Conservation (phyloP, 2,797 vertebrate genomes). For the Thripadectes ignobilis region DNA sequence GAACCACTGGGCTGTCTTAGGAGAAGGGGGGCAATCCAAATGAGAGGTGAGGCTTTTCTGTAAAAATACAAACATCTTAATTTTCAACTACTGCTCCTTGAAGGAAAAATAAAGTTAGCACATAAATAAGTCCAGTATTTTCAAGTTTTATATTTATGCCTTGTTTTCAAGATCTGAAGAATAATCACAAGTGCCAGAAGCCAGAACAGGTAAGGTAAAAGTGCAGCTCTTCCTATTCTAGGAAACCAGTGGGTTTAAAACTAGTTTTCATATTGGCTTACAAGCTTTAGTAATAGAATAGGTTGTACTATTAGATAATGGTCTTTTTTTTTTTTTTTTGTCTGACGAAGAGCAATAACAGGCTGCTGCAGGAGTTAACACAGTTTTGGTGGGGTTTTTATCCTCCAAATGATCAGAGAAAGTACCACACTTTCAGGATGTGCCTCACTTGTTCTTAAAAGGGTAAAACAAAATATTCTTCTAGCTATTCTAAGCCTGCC, state of each 20-base stretch:
- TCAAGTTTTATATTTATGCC: neutral
- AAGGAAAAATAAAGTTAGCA: neutral
- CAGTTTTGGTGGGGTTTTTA: slow-evolving; percentile 1
- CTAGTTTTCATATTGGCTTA: neutral
- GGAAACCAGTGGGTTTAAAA: neutral
- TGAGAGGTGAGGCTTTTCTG: neutral
- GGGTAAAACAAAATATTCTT: slow-evolving; percentile 70
- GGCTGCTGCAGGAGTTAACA: slow-evolving; percentile 47
- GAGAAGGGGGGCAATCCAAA: rapidly evolving
- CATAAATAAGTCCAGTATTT: neutral
- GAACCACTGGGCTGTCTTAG: neutral
- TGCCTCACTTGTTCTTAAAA: slow-evolving; percentile 60
- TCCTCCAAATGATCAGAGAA: slow-evolving; percentile 69
- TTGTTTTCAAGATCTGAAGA: neutral
- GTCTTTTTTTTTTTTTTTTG: slow-evolving; percentile 25
- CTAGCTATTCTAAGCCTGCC: slow-evolving; percentile 70
- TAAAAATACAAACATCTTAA: neutral
- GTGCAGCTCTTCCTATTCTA: neutral
- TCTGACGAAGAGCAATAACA: slow-evolving; percentile 30
- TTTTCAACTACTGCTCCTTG: neutral
- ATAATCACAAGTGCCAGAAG: neutral
- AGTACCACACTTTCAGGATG: slow-evolving; percentile 40
- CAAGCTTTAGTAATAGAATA: slow-evolving; percentile 27
- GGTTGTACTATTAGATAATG: slow-evolving; percentile 13
- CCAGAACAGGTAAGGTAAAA: neutral